Percentiles rank a stretch among this genome's conserved stretches.
These are phyloP conservation scores for Tricholauxania praeusta DNA, from an alignment of 2,888 invertebrate species.

Conservation along the genomic window DNA sequence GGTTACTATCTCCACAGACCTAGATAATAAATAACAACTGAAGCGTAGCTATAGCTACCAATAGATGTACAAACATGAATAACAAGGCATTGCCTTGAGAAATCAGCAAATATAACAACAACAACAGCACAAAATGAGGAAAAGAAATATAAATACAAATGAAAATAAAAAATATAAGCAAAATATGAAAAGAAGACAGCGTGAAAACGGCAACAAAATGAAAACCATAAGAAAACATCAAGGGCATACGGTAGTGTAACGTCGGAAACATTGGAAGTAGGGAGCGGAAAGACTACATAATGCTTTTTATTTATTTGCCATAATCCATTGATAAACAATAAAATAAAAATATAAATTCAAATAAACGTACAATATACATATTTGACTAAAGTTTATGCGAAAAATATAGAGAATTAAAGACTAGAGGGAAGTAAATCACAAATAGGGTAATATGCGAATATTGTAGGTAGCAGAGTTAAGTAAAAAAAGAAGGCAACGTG, in stretches of 20 bases:
- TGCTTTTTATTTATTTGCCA: constrained; percentile 23
- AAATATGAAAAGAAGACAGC: not conserved
- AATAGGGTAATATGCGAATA: too few species aligned
- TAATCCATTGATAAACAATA: constrained; percentile 35
- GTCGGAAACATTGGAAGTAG: too few species aligned
- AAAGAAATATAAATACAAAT: not conserved
- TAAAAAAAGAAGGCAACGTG: too few species aligned
- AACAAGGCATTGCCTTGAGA: too few species aligned
- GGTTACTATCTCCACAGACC: too few species aligned
- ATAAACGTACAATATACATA: constrained; percentile 10
- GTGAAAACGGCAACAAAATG: not conserved
- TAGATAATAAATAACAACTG: too few species aligned
- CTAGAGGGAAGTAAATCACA: not conserved
- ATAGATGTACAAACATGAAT: too few species aligned
- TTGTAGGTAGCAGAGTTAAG: too few species aligned
- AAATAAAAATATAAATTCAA: constrained; percentile 28
- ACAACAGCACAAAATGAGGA: not conserved
- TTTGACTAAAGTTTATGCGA: constrained; percentile 22
- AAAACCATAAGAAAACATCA: not conserved
- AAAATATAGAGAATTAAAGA: constrained; percentile 23
- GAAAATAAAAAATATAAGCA: not conserved
- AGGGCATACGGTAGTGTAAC: too few species aligned
- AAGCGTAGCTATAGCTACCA: too few species aligned
- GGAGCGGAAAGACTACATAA: constrained; percentile 24
- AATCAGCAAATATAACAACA: not conserved